Evolutionary conservation across 2,797 vertebrate genomes (phyloP).

Genomic region (Florisuga fusca): DNA sequence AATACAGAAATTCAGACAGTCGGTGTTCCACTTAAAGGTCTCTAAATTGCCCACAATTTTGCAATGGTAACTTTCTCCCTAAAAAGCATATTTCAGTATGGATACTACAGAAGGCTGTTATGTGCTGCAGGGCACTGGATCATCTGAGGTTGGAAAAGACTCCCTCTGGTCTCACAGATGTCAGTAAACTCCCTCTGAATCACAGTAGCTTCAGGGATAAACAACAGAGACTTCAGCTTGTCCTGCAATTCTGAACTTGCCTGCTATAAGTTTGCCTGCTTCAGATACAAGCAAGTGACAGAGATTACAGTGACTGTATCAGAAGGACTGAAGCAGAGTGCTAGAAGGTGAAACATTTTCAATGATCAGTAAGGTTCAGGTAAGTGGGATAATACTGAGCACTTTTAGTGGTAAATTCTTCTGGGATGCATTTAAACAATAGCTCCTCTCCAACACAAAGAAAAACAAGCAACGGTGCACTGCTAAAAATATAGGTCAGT

Average conservation of each 20-base stretch:
- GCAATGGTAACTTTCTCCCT: slow-evolving; percentile 1
- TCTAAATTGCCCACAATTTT: neutral
- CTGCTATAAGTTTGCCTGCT: neutral
- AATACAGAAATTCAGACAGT: neutral
- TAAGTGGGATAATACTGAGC: neutral
- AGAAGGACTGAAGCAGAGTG: neutral
- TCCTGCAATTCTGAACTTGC: neutral
- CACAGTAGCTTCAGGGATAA: slow-evolving; percentile 57
- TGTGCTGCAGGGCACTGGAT: neutral
- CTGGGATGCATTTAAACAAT: neutral
- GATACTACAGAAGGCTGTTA: neutral
- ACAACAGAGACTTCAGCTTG: neutral
- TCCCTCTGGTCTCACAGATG: slow-evolving; percentile 35
- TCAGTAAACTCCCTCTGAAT: slow-evolving; percentile 2
- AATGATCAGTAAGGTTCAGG: neutral
- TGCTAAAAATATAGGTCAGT: neutral
- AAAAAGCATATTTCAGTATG: neutral
- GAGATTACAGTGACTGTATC: neutral
- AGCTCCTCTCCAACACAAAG: neutral
- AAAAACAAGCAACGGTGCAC: neutral
- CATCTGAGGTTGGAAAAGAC: neutral
- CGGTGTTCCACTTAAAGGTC: neutral
- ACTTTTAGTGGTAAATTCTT: neutral
- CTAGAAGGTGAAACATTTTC: neutral
- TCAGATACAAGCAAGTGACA: neutral